Evolutionary conservation across 2,888 invertebrate species (phyloP).

Genomic region (Ornithoptera alexandrae): DNA sequence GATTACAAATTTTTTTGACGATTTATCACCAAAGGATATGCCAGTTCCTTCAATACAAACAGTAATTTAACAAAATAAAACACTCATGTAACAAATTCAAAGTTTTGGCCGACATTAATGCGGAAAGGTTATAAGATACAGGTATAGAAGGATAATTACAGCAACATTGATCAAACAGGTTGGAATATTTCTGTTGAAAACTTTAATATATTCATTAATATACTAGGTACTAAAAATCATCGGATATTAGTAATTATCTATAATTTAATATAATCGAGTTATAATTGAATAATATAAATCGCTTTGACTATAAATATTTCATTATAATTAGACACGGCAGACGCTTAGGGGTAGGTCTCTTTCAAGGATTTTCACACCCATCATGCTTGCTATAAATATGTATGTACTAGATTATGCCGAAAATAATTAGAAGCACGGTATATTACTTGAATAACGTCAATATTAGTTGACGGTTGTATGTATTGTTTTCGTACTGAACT

Average conservation of each 20-base stretch:
- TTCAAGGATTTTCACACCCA: no score
- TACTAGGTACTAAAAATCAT: not conserved
- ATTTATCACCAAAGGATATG: no score
- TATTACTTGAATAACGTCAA: not conserved
- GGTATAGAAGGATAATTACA: not conserved
- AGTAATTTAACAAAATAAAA: no score
- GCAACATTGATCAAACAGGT: not conserved
- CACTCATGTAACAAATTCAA: no score
- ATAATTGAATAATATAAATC: no score
- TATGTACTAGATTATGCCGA: not conserved
- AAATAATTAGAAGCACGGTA: slow-evolving; percentile 9
- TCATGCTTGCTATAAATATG: no score
- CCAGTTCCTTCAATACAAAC: no score
- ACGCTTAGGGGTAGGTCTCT: no score
- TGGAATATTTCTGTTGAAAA: not conserved
- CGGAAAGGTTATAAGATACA: not conserved
- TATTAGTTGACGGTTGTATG: not conserved
- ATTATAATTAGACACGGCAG: no score
- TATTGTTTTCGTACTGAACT: slow-evolving; percentile 7
- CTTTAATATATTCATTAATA: not conserved
- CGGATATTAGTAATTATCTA: not conserved
- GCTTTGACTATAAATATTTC: no score
- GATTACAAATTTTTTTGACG: no score
- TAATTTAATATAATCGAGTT: not conserved
- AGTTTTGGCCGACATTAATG: no score